Percentiles rank a stretch among this genome's conserved stretches.
Evolutionary conservation across 2,888 invertebrate species (phyloP).

Genomic region (Lathronympha strigana): DNA sequence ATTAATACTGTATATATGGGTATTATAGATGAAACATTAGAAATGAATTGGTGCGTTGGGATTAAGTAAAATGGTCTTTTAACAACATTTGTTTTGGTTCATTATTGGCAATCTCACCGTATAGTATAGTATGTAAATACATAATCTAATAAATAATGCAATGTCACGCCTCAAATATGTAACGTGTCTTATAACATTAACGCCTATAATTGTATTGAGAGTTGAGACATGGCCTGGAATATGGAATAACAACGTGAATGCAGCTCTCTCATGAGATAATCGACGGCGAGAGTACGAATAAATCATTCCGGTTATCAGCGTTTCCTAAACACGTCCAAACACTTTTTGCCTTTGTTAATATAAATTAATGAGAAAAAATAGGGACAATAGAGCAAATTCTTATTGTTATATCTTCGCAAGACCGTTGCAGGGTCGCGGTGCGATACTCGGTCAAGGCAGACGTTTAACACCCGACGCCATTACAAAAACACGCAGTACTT

Average conservation of each 20-base stretch:
- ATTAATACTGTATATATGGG: too few species aligned
- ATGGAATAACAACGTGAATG: not conserved
- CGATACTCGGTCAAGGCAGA: slow-evolving; percentile 63
- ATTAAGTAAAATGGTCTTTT: too few species aligned
- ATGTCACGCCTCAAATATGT: too few species aligned
- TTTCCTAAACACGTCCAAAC: slow-evolving; percentile 49
- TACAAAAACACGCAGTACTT: slow-evolving; percentile 44
- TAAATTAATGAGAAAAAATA: slow-evolving; percentile 52
- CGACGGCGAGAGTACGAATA: not conserved
- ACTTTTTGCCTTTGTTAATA: slow-evolving; percentile 61
- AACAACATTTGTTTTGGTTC: too few species aligned
- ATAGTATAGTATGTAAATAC: too few species aligned
- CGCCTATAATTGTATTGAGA: too few species aligned
- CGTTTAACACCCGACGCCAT: slow-evolving; percentile 44
- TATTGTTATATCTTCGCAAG: slow-evolving; percentile 56
- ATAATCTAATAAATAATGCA: too few species aligned
- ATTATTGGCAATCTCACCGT: too few species aligned
- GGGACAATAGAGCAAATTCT: slow-evolving; percentile 61
- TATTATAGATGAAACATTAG: too few species aligned
- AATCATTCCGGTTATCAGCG: slow-evolving; percentile 1
- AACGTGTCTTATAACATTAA: too few species aligned
- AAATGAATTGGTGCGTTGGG: too few species aligned
- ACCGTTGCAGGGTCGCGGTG: slow-evolving; percentile 58
- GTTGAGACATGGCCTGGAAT: not conserved
- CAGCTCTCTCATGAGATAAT: not conserved